Evolutionary conservation across 1,140 invertebrate genomes (phyloP).

Genomic region (Plectus sambesii): DNA sequence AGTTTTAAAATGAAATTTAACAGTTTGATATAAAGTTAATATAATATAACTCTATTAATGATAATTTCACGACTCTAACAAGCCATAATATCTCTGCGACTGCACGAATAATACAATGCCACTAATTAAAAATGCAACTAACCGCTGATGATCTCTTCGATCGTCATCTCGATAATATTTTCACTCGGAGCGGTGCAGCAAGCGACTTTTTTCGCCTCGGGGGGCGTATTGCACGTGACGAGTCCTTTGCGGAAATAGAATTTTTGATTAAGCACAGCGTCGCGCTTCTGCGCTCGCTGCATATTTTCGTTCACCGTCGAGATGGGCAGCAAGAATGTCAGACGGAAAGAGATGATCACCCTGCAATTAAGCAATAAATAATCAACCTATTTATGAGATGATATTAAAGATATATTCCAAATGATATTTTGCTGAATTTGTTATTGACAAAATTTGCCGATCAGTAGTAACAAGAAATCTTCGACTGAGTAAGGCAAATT

Average conservation of each 20-base stretch:
- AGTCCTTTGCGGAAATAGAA: constrained; percentile 72
- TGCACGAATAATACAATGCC: background rate
- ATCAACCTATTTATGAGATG: constrained; percentile 68
- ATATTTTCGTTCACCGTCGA: constrained; percentile 98
- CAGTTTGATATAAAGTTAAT: constrained; percentile 10
- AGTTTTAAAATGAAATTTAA: constrained; percentile 8
- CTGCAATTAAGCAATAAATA: constrained; percentile 84
- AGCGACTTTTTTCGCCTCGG: constrained; percentile 33
- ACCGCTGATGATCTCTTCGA: constrained; percentile 95
- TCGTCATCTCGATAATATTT: constrained; percentile 60
- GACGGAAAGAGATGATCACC: constrained; percentile 86
- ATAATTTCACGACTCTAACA: constrained; percentile 18
- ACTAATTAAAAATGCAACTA: constrained; percentile 53
- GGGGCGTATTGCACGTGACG: constrained; percentile 41
- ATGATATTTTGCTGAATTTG: constrained; percentile 10
- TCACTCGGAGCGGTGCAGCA: constrained; percentile 25
- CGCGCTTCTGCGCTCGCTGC: constrained; percentile 75
- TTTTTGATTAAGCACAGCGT: constrained; percentile 67
- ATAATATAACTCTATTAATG: constrained; percentile 8
- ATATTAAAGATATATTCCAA: too few relatives aligned
- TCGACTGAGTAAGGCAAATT: too few relatives aligned
- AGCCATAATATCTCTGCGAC: constrained; percentile 15
- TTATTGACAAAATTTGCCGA: constrained; percentile 11
- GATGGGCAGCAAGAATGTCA: constrained; percentile 93
- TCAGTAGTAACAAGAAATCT: too few relatives aligned